Evolutionary conservation across 2,888 invertebrate species (phyloP), one percentile per base, ranked within the genome.

Genomic region (Drosophila lacicola): DNA sequence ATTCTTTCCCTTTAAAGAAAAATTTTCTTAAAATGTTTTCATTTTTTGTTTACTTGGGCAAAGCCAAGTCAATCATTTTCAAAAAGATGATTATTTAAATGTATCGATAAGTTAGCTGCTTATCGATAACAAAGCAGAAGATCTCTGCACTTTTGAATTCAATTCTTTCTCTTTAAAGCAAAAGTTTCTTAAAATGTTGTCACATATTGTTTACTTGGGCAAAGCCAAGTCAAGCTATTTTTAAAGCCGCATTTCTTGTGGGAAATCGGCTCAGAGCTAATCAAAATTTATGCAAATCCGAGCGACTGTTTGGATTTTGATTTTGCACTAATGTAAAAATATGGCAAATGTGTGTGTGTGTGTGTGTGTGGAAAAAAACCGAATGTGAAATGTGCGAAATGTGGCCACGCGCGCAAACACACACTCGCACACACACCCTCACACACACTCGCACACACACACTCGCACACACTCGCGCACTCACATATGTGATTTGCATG

Each of bases 241-340:
- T 13, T 41, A 21, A 36, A 11, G 33, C n/a, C 42, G 14, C 34
- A 9, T 39, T 51, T 49, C 21, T 25, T 17, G 17, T 41, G 25
- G 33, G 13, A 76, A 70, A 63, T 62, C 39, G 14, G 57, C 54
- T 72, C 13, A 33, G 55, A 70, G 29, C 70, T 74, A 79, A 83
- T 80, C 56, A 87, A 73, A 73, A 83, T 87, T 84, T 83, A 83
- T 84, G 75, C 71, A 84, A 82, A 80, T 78, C 80, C 74, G 50
- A 57, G 66, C 41, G 5, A 46, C 53, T 49, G 29, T 55, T 69
- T 58, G 51, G 45, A 55, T 75, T 70, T 80, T 86, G 82, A 81
- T 81, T 78, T 76, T 39, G 51, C 34, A 65, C 65, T 87, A 84
- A 84, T 84, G 75, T 82, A 54, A 69, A 84, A 74, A 82, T 87